phyloP scores from a whole-genome alignment of 1,140 invertebrate genomes.

The Battus philenor region DNA sequence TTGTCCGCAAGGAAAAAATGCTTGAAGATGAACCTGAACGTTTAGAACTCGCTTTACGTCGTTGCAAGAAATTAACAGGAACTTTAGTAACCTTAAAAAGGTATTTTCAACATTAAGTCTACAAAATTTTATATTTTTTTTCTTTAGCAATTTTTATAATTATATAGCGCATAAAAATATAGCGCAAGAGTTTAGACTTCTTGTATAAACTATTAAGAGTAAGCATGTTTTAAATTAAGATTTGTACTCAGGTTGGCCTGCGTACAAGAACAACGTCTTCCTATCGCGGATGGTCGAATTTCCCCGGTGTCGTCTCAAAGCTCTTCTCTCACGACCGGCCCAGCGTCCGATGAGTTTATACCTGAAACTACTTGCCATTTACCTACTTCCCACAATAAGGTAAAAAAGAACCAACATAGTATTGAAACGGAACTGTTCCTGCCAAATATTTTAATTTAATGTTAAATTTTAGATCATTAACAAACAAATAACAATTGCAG shows the following conservation, averaged over 20 bases:
- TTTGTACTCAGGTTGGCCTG: slow-evolving; percentile 91
- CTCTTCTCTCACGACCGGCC: slow-evolving; percentile 48
- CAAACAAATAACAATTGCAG: too few relatives aligned
- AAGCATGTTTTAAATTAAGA: too few relatives aligned
- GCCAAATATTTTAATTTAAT: too few relatives aligned
- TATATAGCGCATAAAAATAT: too few relatives aligned
- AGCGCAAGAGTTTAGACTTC: too few relatives aligned
- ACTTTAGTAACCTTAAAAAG: slow-evolving; percentile 97
- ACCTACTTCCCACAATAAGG: slow-evolving; percentile 79
- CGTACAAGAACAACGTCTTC: slow-evolving; percentile 94
- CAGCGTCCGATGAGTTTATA: slow-evolving; percentile 65
- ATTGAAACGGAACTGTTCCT: too few relatives aligned
- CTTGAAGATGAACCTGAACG: slow-evolving; percentile 96
- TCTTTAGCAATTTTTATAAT: too few relatives aligned
- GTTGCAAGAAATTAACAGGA: slow-evolving; percentile 97
- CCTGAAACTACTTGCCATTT: slow-evolving; percentile 69
- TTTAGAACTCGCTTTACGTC: slow-evolving; percentile 90
- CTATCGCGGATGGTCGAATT: slow-evolving; percentile 82
- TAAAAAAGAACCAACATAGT: too few relatives aligned
- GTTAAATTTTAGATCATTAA: too few relatives aligned
- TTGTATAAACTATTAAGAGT: too few relatives aligned
- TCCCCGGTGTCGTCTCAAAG: slow-evolving; percentile 74
- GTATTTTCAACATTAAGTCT: slow-evolving; percentile 72
- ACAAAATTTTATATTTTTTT: too few relatives aligned
- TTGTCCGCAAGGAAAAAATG: slow-evolving; percentile 96